phyloP scores from a whole-genome alignment of 1,140 invertebrate genomes.

The Argopecten irradians region DNA sequence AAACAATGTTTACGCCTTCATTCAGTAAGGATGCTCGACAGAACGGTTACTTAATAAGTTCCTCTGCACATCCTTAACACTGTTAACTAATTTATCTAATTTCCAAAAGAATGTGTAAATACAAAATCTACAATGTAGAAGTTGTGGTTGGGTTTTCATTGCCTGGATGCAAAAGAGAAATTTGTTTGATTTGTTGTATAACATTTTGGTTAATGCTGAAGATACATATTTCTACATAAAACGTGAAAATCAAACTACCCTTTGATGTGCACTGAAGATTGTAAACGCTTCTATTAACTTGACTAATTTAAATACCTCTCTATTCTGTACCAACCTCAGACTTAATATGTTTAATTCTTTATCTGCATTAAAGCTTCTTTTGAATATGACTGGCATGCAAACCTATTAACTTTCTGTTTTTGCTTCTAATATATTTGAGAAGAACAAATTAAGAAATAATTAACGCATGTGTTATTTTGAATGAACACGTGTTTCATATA shows the following conservation, averaged over 20 bases:
- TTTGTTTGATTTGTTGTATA: not conserved
- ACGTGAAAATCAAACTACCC: not conserved
- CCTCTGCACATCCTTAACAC: not conserved
- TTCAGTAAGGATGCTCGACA: too few relatives aligned
- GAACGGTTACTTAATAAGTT: too few relatives aligned
- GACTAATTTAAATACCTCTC: not conserved
- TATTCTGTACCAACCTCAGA: not conserved
- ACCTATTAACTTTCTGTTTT: not conserved
- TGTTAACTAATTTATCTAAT: not conserved
- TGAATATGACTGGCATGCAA: not conserved
- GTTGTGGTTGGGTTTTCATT: not conserved
- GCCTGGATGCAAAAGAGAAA: not conserved
- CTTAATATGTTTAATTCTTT: not conserved
- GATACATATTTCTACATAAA: not conserved
- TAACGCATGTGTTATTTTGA: not conserved
- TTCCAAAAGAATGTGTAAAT: not conserved
- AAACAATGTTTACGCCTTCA: too few relatives aligned
- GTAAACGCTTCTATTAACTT: not conserved
- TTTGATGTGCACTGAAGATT: not conserved
- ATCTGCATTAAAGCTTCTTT: not conserved
- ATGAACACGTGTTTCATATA: too few relatives aligned
- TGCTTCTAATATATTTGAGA: not conserved
- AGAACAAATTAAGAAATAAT: not conserved
- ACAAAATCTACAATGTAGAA: not conserved
- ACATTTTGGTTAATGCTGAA: not conserved